Evolutionary conservation across 92 coral and sea anemone species (phyloP), one percentile per base, ranked within the genome.

Genomic region (Isaurus tuberculatus): DNA sequence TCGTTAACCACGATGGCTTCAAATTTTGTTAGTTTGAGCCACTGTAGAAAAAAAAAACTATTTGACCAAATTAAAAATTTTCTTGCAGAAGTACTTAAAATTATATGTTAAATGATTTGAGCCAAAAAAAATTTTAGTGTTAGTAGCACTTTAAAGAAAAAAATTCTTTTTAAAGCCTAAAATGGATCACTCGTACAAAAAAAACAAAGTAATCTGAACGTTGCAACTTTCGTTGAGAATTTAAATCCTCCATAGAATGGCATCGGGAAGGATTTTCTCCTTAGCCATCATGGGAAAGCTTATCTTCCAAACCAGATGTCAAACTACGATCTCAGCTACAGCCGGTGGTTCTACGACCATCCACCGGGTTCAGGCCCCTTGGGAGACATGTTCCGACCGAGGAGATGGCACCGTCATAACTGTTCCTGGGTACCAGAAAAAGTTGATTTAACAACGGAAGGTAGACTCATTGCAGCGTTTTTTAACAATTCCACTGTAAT

Each of bases 291-390:
- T 13, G 81, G 81, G 48, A 75, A 32, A 30, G 46, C 49, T 14
- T 75, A 75, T 20, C 15, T 55, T 16, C 53, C 81, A 36, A 55
- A 68, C 48, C 81, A 75, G 34, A 20, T 55, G 68, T 75, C 81
- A 30, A 75, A 75, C 81, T 75, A 75, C 36, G 81, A 75, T 75
- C 81, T 75, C 51, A 75, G 81, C 68, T 75, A 75, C 22, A 75
- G 81, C 40, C 81, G 81, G 4, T 75, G 81, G 81, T 75, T 75
- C 53, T 75, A 75, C 69, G 81, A 55, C 34, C 5, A 40, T 34
- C 30, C 51, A 14, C 51, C 48, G 6, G 46, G 51, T 0, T 20
- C 69, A 5, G 81, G 81, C 5, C 69, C 81, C 13, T 31, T 31
- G 33, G 22, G 8, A 31, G 69, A 75, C 13, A 55, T 75, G 81